Conservation (phyloP, 1,140 invertebrate species). For the Psilanteris sp. region DNA sequence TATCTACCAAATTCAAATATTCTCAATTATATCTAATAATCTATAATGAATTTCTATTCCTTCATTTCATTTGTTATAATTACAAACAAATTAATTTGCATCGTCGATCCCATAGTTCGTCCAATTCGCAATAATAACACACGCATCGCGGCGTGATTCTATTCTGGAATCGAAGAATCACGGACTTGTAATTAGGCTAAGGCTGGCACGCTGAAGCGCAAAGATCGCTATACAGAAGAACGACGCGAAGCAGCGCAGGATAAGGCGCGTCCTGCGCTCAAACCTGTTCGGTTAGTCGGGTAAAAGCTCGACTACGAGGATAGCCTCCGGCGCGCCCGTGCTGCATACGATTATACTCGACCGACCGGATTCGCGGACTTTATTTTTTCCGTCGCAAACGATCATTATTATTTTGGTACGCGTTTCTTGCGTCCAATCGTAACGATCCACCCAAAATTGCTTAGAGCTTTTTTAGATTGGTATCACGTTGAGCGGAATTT, state of each 20-base stretch:
- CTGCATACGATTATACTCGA: slow-evolving; percentile 69
- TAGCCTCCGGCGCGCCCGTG: slow-evolving; percentile 69
- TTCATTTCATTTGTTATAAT: too few relatives aligned
- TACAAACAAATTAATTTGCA: too few relatives aligned
- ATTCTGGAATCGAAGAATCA: slow-evolving; percentile 37
- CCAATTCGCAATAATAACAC: slow-evolving; percentile 14
- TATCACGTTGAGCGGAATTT: slow-evolving; percentile 18
- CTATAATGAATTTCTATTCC: too few relatives aligned
- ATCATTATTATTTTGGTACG: slow-evolving; percentile 58
- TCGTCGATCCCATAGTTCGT: too few relatives aligned
- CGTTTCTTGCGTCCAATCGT: slow-evolving; percentile 38
- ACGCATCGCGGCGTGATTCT: slow-evolving; percentile 23
- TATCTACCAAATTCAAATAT: too few relatives aligned
- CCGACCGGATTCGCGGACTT: slow-evolving; percentile 57
- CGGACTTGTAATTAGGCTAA: slow-evolving; percentile 51
- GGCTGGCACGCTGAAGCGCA: slow-evolving; percentile 47
- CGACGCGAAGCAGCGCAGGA: slow-evolving; percentile 33
- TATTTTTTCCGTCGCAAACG: slow-evolving; percentile 42
- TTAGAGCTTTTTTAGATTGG: slow-evolving; percentile 42
- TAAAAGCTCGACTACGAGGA: slow-evolving; percentile 57
- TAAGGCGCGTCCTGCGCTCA: slow-evolving; percentile 44
- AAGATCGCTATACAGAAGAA: slow-evolving; percentile 22
- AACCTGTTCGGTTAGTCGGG: slow-evolving; percentile 56
- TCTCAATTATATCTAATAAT: too few relatives aligned
- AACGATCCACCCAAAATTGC: slow-evolving; percentile 32